phyloP scores from a whole-genome alignment of 2,113 vertebrate species.

The Vicugna pacos region DNA sequence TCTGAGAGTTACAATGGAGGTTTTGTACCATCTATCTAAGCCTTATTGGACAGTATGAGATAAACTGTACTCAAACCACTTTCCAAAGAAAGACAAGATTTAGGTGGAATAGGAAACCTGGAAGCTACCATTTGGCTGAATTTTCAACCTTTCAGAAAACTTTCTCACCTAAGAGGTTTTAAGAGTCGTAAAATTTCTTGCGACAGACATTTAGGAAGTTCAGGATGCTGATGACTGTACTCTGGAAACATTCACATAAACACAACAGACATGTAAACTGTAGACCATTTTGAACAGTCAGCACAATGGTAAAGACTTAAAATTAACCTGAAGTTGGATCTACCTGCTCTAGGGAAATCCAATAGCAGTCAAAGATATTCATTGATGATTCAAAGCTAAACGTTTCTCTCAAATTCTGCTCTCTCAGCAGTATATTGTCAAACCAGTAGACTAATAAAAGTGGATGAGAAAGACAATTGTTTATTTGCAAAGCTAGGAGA shows the following conservation, averaged over 20 bases:
- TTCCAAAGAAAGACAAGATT: not conserved
- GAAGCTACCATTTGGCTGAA: constrained; percentile 44
- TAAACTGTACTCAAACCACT: not conserved
- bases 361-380: constrained; percentile 64
- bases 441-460: constrained; percentile 42
- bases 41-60: not conserved
- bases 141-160: constrained; percentile 60
- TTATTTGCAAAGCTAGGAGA: not conserved
- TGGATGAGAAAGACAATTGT: constrained; percentile 26
- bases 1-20: not conserved
- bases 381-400: constrained; percentile 59
- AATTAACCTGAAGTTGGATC: constrained; percentile 69
- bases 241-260: constrained; percentile 62
- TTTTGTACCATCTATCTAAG: not conserved
- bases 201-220: constrained; percentile 39
- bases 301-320: constrained; percentile 56
- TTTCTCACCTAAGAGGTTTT: constrained; percentile 58
- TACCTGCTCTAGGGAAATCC: constrained; percentile 31
- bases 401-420: constrained; percentile 50
- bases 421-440: constrained; percentile 39
- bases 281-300: constrained; percentile 67
- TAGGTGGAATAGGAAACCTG: not conserved
- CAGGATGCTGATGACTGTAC: constrained; percentile 53
- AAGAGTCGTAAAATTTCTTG: constrained; percentile 67
- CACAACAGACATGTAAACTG: constrained; percentile 77